Evolutionary conservation across 2,113 vertebrate species (phyloP), one percentile per base, ranked within the genome.

Genomic region (Poecile atricapillus): DNA sequence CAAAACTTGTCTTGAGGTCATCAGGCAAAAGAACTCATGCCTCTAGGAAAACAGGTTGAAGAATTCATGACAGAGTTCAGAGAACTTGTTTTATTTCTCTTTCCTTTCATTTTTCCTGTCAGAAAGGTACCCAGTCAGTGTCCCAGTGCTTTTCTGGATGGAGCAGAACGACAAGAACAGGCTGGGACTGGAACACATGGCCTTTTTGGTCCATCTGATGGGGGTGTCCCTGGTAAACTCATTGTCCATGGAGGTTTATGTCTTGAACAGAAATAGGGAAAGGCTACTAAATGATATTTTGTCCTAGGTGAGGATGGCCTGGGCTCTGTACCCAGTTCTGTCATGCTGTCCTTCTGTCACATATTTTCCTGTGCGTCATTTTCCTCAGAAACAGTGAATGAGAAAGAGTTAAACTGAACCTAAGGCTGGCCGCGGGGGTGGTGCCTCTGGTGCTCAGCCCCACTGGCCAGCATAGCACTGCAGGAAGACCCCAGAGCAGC

Each of bases 351-450:
- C 15, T 50, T 62, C 37, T 47, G 60, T 12, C 50, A 71, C 14
- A 27, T 19, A 10, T 62, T 49, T 46, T 19, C n/a, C 37, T 64
- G 17, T 35, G 31, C 47, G 49, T 21, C 0, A 0, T 46, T 53
- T 80, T 73, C 67, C 28, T 65, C 13, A 21, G 55, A 71, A 81
- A 39, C 4, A n/a, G 17, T 25, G 25, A 62, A 33, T 25, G 41
- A 80, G 27, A 13, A 82, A 30, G 35, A 7, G 15, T 63, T 74
- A 10, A 13, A 24, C 46, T 74, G n/a, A 41, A 37, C 22, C 37
- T 13, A 22, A 4, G 15, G 13, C 15, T 90, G 55, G 41, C 33
- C 41, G 19, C 0, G 1, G 37, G 10, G 2, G 0, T 25, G 15
- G 10, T 65, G 27, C 18, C 37, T 43, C 7, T 37, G 31, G 25